These are phyloP conservation scores for Tenthredo amoena DNA, from an alignment of 2,888 invertebrate genomes.

Conservation along the genomic window DNA sequence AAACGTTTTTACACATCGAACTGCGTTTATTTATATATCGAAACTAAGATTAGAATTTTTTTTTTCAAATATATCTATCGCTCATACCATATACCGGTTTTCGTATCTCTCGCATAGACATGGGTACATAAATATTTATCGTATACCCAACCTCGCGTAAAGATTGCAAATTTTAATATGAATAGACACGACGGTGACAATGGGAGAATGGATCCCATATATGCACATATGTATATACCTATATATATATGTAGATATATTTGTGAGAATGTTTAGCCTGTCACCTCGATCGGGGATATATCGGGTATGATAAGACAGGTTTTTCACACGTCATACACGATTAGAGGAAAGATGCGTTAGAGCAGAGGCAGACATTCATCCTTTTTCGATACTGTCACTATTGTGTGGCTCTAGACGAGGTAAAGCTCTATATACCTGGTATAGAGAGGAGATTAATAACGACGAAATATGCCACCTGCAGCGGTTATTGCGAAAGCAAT, in stretches of 20 bases:
- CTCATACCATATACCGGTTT: not conserved
- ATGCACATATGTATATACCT: too few relatives aligned
- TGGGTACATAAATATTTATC: not conserved
- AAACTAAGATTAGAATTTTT: not conserved
- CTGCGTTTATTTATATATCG: not conserved
- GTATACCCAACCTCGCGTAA: not conserved
- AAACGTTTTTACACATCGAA: not conserved
- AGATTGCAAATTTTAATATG: conserved; percentile 13
- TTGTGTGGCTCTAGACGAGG: conserved; percentile 9
- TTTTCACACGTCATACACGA: not conserved
- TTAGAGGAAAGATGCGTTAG: not conserved
- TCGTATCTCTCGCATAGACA: not conserved
- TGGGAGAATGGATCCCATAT: not conserved
- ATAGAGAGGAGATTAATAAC: conserved; percentile 56
- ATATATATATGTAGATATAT: too few relatives aligned
- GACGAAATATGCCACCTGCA: conserved; percentile 56
- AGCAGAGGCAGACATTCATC: not conserved
- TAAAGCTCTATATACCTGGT: too few relatives aligned
- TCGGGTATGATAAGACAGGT: not conserved
- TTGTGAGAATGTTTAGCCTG: not conserved
- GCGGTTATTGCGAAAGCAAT: conserved; percentile 37
- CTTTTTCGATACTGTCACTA: not conserved
- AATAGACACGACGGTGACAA: not conserved
- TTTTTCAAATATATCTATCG: not conserved
- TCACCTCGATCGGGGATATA: not conserved